Evolutionary conservation across 2,797 vertebrate species (phyloP).

Genomic region (Crocodylus rhombifer): DNA sequence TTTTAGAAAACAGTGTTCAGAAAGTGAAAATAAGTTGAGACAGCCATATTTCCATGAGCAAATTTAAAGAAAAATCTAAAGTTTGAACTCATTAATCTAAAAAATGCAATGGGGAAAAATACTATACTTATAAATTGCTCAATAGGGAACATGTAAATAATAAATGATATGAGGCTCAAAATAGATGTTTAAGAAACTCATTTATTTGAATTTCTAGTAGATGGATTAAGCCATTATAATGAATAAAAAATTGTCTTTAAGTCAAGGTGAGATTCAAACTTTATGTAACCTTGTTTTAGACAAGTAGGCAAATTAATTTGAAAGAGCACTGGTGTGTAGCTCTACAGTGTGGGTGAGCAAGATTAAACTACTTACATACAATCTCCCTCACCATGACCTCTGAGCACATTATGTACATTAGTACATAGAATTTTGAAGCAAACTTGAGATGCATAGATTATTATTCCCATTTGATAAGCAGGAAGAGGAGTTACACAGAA

Average conservation of each 20-base stretch:
- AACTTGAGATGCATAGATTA: background rate
- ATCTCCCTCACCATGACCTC: too few species aligned
- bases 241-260: background rate
- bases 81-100: background rate
- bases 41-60: background rate
- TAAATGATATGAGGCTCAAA: background rate
- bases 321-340: background rate
- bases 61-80: background rate
- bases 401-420: background rate
- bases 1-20: background rate
- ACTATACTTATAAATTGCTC: background rate
- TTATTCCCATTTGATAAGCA: too few species aligned
- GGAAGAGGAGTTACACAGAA: too few species aligned
- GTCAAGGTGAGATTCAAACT: background rate
- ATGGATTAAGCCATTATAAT: background rate
- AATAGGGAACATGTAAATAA: background rate
- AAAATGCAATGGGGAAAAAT: background rate
- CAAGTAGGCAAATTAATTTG: background rate
- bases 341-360: background rate
- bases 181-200: conserved; percentile 3
- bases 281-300: background rate
- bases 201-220: background rate
- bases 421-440: background rate
- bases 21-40: background rate
- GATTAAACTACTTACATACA: background rate